phyloP scores from a whole-genome alignment of 1,140 invertebrate species.

The Thaumatotibia leucotreta region DNA sequence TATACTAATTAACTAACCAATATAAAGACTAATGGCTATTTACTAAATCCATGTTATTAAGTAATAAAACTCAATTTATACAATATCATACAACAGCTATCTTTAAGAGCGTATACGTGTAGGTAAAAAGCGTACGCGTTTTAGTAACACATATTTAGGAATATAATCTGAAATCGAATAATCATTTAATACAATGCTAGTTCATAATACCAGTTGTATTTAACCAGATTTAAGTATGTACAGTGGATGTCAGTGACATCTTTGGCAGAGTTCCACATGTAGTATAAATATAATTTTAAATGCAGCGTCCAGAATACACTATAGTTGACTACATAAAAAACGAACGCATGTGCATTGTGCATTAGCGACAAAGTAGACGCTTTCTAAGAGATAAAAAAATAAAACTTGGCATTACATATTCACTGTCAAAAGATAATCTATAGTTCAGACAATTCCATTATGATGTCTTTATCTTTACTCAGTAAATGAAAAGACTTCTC shows the following conservation, averaged over 20 bases:
- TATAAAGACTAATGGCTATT: too few species aligned
- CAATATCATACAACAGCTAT: too few species aligned
- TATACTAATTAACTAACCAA: too few species aligned
- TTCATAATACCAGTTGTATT: not conserved
- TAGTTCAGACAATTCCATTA: not conserved
- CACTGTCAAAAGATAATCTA: not conserved
- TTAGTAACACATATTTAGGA: too few species aligned
- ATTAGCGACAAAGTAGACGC: not conserved
- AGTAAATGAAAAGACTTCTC: not conserved
- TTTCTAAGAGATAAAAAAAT: too few species aligned
- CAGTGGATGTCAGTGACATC: conserved; percentile 62
- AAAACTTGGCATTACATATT: too few species aligned
- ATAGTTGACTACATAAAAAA: conserved; percentile 62
- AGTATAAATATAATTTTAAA: conserved; percentile 71
- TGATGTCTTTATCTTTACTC: not conserved
- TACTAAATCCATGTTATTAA: too few species aligned
- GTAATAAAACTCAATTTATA: too few species aligned
- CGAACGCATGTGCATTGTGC: conserved; percentile 22
- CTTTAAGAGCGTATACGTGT: too few species aligned
- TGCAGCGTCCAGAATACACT: conserved; percentile 60
- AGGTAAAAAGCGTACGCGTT: not conserved
- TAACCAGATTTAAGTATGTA: conserved; percentile 58
- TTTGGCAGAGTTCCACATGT: conserved; percentile 62
- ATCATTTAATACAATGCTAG: not conserved
- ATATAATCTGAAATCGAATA: not conserved